phyloP scores from a whole-genome alignment of 1,140 invertebrate genomes.

The Bombus picipes region DNA sequence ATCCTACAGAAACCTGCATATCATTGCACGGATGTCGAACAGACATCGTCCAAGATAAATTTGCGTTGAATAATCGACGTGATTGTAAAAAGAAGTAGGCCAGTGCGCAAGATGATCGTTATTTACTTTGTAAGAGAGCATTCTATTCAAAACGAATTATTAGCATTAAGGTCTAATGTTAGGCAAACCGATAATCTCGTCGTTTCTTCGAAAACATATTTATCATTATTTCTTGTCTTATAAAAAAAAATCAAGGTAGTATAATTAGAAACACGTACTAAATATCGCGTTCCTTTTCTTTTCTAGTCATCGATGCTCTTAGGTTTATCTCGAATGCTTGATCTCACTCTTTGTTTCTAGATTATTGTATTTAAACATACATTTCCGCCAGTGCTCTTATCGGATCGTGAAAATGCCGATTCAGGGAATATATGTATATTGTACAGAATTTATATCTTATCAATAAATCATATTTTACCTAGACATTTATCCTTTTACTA shows the following conservation, averaged over 20 bases:
- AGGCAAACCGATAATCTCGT: background rate
- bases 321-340: constrained; percentile 72
- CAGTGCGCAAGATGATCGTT: constrained; percentile 71
- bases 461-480: constrained; percentile 81
- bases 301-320: constrained; percentile 78
- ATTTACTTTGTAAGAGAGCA: constrained; percentile 80
- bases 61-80: background rate
- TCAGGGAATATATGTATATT: constrained; percentile 76
- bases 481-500: background rate
- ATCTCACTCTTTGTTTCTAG: constrained; percentile 73
- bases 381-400: constrained; percentile 78
- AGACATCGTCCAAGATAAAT: background rate
- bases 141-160: constrained; percentile 66
- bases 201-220: background rate
- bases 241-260: background rate
- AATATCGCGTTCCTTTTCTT: constrained; percentile 73
- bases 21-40: background rate
- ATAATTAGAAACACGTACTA: constrained; percentile 28
- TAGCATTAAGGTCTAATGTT: constrained; percentile 34
- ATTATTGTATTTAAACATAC: constrained; percentile 37
- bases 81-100: constrained; percentile 45
- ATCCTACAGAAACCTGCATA: background rate
- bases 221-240: background rate
- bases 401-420: constrained; percentile 70
- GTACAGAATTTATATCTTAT: constrained; percentile 78